phyloP scores from a whole-genome alignment of 2,797 vertebrate genomes.

The Staurois parvus region DNA sequence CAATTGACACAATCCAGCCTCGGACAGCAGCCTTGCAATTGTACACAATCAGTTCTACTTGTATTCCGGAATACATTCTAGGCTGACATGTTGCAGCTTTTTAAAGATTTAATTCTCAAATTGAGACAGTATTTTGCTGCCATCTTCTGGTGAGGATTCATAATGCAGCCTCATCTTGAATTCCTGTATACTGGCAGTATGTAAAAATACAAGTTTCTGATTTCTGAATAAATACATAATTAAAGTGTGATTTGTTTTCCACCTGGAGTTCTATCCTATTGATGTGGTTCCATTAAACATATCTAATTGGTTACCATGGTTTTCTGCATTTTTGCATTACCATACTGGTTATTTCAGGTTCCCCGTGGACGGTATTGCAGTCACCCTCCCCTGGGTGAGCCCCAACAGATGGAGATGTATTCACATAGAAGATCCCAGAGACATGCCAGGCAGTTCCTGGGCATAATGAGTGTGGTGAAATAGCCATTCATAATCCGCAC shows the following conservation, averaged over 20 bases:
- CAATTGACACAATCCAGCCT: too few species aligned
- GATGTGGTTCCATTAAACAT: not conserved
- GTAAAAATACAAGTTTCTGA: not conserved
- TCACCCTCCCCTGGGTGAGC: not conserved
- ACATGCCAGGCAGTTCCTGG: not conserved
- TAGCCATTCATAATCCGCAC: conserved; percentile 22
- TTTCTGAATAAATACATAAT: not conserved
- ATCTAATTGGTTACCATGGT: too few species aligned
- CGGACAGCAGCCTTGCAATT: too few species aligned
- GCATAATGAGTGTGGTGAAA: not conserved
- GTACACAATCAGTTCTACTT: too few species aligned
- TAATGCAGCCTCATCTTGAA: not conserved
- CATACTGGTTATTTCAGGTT: too few species aligned
- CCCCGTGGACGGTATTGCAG: not conserved
- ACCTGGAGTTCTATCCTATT: not conserved
- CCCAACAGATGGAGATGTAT: not conserved
- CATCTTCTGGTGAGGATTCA: not conserved
- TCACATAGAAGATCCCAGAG: not conserved
- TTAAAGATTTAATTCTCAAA: too few species aligned
- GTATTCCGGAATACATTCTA: too few species aligned
- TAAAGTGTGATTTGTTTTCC: not conserved
- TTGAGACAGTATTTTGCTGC: not conserved
- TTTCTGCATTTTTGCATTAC: too few species aligned
- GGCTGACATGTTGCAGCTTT: too few species aligned
- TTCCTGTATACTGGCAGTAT: not conserved